These are phyloP conservation scores for Procapra przewalskii DNA, from an alignment of 2,113 vertebrate species.

Conservation along the genomic window DNA sequence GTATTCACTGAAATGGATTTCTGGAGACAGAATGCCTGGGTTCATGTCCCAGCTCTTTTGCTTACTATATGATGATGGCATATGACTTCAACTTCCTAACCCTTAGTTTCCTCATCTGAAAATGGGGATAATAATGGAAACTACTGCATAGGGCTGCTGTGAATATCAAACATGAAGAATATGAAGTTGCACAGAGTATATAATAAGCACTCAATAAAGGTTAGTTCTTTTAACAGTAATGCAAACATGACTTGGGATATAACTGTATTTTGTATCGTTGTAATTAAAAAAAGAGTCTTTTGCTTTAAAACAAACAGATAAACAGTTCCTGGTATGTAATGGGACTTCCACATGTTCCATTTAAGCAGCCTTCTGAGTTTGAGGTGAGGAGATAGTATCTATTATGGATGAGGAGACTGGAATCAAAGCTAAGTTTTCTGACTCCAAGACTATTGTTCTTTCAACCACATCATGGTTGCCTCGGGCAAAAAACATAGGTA, in stretches of 20 bases:
- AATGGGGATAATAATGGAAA: background rate
- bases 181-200: background rate
- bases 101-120: background rate
- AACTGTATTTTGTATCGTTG: background rate
- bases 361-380: background rate
- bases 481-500: background rate
- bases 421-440: background rate
- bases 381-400: background rate
- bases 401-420: background rate
- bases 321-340: background rate
- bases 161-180: background rate
- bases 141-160: background rate
- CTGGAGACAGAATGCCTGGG: background rate
- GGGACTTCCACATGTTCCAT: background rate
- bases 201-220: background rate
- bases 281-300: background rate
- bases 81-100: background rate
- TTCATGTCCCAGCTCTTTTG: background rate
- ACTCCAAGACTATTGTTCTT: background rate
- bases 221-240: background rate
- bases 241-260: background rate
- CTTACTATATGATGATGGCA: background rate
- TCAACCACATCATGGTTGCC: background rate
- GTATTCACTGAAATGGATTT: background rate
- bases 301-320: background rate